Conservation (phyloP, 2,797 vertebrate species). For the Halcyon badia region DNA sequence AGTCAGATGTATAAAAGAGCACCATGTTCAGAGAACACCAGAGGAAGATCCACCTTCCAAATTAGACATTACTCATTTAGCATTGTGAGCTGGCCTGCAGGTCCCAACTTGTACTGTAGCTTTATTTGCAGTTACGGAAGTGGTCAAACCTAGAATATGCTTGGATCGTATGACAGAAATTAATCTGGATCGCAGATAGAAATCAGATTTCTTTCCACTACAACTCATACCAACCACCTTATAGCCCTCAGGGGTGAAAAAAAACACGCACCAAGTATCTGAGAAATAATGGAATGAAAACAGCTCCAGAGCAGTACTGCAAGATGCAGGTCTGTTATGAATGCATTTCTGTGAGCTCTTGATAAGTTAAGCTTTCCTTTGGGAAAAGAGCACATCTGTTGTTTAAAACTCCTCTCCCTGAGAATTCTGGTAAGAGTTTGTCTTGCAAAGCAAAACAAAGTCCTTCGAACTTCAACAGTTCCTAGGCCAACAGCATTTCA, state of each 20-base stretch:
- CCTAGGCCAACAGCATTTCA: constrained; percentile 82
- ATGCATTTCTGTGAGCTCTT: constrained; percentile 81
- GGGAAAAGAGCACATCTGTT: constrained; percentile 72
- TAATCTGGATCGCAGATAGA: constrained; percentile 46
- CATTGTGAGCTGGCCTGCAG: constrained; percentile 67
- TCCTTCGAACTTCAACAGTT: constrained; percentile 81
- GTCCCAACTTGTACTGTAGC: constrained; percentile 68
- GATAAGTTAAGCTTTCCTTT: constrained; percentile 62
- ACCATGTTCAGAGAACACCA: constrained; percentile 77
- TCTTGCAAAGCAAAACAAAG: constrained; percentile 82
- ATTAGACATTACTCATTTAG: constrained; percentile 58
- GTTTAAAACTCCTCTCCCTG: constrained; percentile 75
- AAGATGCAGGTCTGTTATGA: constrained; percentile 71
- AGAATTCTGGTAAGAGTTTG: constrained; percentile 70
- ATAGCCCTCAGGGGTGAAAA: constrained; percentile 36
- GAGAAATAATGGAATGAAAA: constrained; percentile 41
- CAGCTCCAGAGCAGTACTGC: constrained; percentile 51
- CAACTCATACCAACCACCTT: constrained; percentile 53
- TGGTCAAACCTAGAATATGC: constrained; percentile 42
- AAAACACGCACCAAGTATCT: background rate
- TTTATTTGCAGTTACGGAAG: constrained; percentile 63
- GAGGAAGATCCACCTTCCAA: constrained; percentile 76
- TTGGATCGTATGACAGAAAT: constrained; percentile 15
- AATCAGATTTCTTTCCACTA: constrained; percentile 59
- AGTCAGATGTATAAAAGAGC: constrained; percentile 80